These are phyloP conservation scores for Phoxinus dragarum DNA, from an alignment of 2,797 vertebrate species.

Conservation along the genomic window DNA sequence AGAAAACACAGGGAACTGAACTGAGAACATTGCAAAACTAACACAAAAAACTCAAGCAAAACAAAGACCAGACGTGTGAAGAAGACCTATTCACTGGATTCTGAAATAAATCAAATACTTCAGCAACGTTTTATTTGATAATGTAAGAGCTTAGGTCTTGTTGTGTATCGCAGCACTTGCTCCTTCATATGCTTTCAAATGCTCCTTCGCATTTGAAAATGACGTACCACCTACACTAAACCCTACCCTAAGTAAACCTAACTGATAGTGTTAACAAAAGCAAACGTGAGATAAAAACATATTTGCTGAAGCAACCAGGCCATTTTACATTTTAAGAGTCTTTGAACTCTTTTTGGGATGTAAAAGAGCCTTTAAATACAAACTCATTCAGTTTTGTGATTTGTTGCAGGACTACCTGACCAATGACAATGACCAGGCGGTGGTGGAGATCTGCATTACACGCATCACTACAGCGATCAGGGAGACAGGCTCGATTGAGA, in stretches of 20 bases:
- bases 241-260: background rate
- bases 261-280: background rate
- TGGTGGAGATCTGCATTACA: conserved; percentile 96
- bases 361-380: background rate
- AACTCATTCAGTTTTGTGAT: conserved; percentile 17
- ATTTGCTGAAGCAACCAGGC: background rate
- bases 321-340: background rate
- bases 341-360: background rate
- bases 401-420: conserved; percentile 88
- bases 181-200: background rate
- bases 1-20: no score
- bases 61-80: no score
- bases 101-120: background rate
- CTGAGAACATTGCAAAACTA: no score
- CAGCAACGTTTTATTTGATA: background rate
- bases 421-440: conserved; percentile 95
- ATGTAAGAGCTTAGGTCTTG: background rate
- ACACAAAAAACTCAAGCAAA: no score
- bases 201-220: background rate
- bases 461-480: conserved; percentile 93
- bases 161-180: background rate
- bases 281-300: background rate
- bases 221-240: background rate
- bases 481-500: conserved; percentile 89
- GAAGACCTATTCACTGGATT: background rate